These are phyloP conservation scores for Teleogryllus oceanicus DNA, from an alignment of 2,888 invertebrate species.

Conservation along the genomic window DNA sequence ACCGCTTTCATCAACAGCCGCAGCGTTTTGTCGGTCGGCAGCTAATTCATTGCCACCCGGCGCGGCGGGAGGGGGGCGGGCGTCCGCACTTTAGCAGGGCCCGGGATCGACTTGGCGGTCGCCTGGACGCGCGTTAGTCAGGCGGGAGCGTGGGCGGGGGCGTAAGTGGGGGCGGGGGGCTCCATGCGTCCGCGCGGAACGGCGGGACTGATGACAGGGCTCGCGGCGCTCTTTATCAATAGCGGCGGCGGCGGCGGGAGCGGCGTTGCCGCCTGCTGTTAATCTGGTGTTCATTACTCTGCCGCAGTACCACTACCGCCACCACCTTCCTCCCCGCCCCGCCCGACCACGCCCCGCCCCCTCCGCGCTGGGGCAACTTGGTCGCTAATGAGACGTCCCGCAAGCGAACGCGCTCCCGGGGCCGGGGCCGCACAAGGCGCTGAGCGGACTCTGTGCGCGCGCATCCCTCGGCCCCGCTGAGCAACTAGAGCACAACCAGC, in stretches of 20 bases:
- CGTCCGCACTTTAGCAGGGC: neutral
- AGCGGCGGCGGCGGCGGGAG: neutral
- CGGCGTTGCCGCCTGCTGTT: neutral
- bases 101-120: neutral
- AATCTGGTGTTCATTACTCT: constrained; percentile 1
- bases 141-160: neutral
- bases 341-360: no score
- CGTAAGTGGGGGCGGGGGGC: neutral
- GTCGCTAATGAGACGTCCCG: no score
- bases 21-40: no score
- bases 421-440: no score
- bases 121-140: neutral
- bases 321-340: neutral
- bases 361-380: no score
- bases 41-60: no score
- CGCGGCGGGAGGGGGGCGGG: neutral
- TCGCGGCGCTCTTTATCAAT: neutral
- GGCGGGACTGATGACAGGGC: constrained; percentile 3
- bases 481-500: no score
- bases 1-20: no score
- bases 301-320: neutral
- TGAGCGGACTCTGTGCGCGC: no score
- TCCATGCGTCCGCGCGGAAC: constrained; percentile 3
- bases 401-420: no score
- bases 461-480: no score